Evolutionary conservation across 2,797 vertebrate species (phyloP), one percentile per base, ranked within the genome.

Genomic region (Rhinatrema bivittatum): DNA sequence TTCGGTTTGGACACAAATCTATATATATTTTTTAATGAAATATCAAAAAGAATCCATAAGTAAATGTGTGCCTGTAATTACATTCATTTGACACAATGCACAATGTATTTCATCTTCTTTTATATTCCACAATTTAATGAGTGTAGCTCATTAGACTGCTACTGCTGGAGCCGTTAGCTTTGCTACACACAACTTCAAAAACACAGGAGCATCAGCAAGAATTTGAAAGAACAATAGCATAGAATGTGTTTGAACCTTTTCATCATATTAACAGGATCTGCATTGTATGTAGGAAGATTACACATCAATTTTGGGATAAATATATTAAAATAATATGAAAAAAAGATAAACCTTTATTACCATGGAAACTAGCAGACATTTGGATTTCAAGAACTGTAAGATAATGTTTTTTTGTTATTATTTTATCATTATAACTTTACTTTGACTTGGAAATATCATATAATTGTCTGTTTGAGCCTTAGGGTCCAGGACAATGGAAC

Each of bases 101-200:
- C 51, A 50, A 42, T 31, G 41, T 15, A 24, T 16, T 29, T 49
- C n/a, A 28, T 14, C 11, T 29, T 50, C 31, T 42, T 54, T 52
- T 14, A 30, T 32, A 51, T 42, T 16, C 10, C 41, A 26, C 22
- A 25, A 52, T 39, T 57, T 43, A 19, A 31, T 51, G 27, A 58
- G 62, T 62, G 42, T 47, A 55, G 21, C 42, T 53, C 39, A 48
- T 58, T 58, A 68, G 32, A 5, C 29, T 34, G 20, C 46, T 52
- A 11, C 43, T 53, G 37, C 41, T 46, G 44, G 28, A 15, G 46
- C 21, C 60, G 70, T 38, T 39, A 57, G 60, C 27, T 56, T 28
- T 36, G 12, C 10, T 31, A 42, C 24, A 42, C 22, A 41, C 50
- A 56, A 47, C 36, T 58, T 58, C n/a, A 37, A 50, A 46, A 60